Conservation (phyloP, 2,113 vertebrate genomes). For the Falcunculus frontatus region DNA sequence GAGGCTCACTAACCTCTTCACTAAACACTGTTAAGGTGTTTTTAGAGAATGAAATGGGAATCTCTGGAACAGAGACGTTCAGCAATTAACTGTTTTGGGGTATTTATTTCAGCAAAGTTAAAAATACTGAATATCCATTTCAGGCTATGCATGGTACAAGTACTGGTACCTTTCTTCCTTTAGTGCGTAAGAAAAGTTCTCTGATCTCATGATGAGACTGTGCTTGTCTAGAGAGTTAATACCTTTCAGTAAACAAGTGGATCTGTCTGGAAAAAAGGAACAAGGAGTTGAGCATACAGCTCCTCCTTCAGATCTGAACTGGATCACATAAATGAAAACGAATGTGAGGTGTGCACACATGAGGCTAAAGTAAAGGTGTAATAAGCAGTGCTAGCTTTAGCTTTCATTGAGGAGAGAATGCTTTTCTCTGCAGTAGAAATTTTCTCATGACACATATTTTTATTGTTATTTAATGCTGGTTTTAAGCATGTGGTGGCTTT, state of each 20-base stretch:
- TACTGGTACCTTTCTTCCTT: not conserved
- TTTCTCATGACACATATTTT: not conserved
- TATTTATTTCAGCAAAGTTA: not conserved
- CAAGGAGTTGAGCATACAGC: not conserved
- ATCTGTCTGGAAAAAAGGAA: not conserved
- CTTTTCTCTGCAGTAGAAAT: not conserved
- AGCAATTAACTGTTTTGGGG: not conserved
- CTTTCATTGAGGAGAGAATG: not conserved
- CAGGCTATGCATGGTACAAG: not conserved
- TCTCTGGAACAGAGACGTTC: not conserved
- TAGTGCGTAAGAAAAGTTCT: not conserved
- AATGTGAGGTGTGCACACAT: rapidly evolving
- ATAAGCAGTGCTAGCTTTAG: not conserved
- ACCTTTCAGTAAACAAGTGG: not conserved
- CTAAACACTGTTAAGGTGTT: not conserved
- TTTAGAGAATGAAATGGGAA: not conserved
- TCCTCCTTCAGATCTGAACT: not conserved
- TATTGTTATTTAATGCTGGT: not conserved
- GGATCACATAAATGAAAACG: not conserved
- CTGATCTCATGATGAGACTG: not conserved
- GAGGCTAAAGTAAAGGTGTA: not conserved
- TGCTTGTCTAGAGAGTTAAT: not conserved
- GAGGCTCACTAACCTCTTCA: not conserved
- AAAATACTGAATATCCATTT: not conserved
- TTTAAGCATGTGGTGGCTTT: not conserved